Base-by-base conservation (phyloP, 2,113 vertebrate species). In the Eudorcas thomsonii region DNA sequence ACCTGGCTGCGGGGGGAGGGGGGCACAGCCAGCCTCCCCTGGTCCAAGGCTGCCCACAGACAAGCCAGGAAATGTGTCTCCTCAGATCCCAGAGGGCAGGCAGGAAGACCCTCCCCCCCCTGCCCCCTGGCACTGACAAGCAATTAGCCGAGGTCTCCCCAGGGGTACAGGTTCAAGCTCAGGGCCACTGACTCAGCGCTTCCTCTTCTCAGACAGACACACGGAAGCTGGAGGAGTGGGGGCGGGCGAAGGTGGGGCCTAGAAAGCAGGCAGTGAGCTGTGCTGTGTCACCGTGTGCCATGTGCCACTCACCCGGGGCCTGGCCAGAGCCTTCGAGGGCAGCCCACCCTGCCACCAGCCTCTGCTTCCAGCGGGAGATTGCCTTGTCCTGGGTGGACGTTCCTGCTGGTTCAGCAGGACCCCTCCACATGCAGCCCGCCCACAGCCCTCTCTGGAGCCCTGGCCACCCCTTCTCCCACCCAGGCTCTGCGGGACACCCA, bases 331-430 rank as follows among this genome's bases (percentile, higher is more conserved):
- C 78, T 9, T 33, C 0, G 7, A 14, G 14, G 33, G 55, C n/a
- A 4, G 19, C 6, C 33, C 15, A 11, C 88, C 28, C 13, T 14
- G 57, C 43, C 88, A 55, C 33, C 15, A 3, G 25, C 33, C 19
- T 23, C 3, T 0, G 28, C 2, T 12, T 71, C 74, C 52, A 0
- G n/a, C 1, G 15, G 52, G 39, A 17, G 6, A 45, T 14, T 30
- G 1, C 1, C 0, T 2, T 1, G 0, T 12, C 52, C 33, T 0
- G 0, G n/a, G n/a, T 4, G 74, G 50, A 10, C 0, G 0, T 21
- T 0, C 12, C 52, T 15, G 33, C 15, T 0, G 6, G 10, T 1
- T 0, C 7, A 2, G 25, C 0, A 1, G 30, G 5, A 16, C 36
- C 28, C 30, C 86, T 21, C n/a, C 28, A 33, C 19, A 7, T 4